Base-by-base conservation (phyloP, 1,140 invertebrate genomes). In the Probaryconus sp. region DNA sequence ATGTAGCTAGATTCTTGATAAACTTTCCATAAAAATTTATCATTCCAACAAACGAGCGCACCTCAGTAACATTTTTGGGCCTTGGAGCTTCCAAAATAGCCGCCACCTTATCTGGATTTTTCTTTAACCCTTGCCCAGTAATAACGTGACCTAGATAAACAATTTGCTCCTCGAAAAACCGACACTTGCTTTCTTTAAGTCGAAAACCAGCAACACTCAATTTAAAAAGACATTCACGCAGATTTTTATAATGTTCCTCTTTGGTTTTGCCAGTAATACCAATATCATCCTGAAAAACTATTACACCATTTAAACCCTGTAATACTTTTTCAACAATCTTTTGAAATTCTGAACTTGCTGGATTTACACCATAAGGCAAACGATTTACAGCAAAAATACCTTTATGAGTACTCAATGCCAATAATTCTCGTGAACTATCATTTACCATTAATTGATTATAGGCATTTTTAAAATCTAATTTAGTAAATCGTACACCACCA, bases 361-460 rank as follows among this genome's bases (percentile, higher is more conserved):
- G 13, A n/a, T 21, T 18, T 2, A 16, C 2, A 0, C 43, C 56
- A 28, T 35, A 47, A 1, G 56, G 18, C 7, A 61, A 6, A n/a
- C 33, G 3, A 58, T 82, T 82, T 1, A 82, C 21, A 63, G 67
- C 79, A 9, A 82, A 40, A 7, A 26, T 21, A 9, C 51, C 51
- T 16, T 14, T 18, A 30, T 42, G 38, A n/a, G 26, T 47, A 28
- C 28, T 35, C 30, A 20, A 77, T 58, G 67, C 68, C 31, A 74
- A 21, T 4, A 45, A 1, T 6, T 28, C 20, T 2, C 16, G 7
- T 11, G 45, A 17, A 3, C 33, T n/a, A 64, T 72, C 69, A 60
- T 64, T 33, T 42, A 76, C 38, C 3, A 13, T 11, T n/a, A 72
- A 16, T 48, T 77, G 74, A 9, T 65, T 55, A 31, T 51, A 76